Evolutionary conservation across 1,140 invertebrate species (phyloP).

Genomic region (Diorhabda elongata): DNA sequence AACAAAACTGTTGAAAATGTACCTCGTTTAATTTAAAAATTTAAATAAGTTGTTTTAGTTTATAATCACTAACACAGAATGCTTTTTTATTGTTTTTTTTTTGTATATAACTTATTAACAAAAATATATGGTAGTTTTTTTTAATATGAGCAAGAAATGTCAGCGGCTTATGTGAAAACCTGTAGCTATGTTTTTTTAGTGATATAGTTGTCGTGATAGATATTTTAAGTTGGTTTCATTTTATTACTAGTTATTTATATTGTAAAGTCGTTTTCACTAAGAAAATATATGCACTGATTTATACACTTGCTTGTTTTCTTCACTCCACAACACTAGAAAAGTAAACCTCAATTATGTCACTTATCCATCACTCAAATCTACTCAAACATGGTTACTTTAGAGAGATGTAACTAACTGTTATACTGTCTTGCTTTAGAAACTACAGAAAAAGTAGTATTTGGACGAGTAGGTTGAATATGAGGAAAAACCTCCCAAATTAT

Average conservation of each 20-base stretch:
- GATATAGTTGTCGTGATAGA: slow-evolving; percentile 20
- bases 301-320: not conserved
- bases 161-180: slow-evolving; percentile 11
- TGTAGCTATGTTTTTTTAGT: slow-evolving; percentile 21
- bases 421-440: too few relatives aligned
- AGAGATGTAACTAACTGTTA: too few relatives aligned
- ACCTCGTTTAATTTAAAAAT: too few relatives aligned
- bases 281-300: slow-evolving; percentile 24
- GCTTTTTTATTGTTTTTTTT: not conserved
- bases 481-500: too few relatives aligned
- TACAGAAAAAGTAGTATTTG: too few relatives aligned
- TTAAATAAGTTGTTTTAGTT: not conserved
- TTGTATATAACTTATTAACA: slow-evolving; percentile 1
- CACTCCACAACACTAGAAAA: not conserved
- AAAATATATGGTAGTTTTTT: not conserved
- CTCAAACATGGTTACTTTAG: too few relatives aligned
- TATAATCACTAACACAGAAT: not conserved
- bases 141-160: not conserved
- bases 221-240: slow-evolving; percentile 6
- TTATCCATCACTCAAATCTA: too few relatives aligned
- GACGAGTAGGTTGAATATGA: too few relatives aligned
- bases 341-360: too few relatives aligned
- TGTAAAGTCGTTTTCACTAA: slow-evolving; percentile 16
- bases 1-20: too few relatives aligned
- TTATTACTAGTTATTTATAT: slow-evolving; percentile 20